These are phyloP conservation scores for Malaclemys terrapin DNA, from an alignment of 2,113 vertebrate species.

Conservation along the genomic window DNA sequence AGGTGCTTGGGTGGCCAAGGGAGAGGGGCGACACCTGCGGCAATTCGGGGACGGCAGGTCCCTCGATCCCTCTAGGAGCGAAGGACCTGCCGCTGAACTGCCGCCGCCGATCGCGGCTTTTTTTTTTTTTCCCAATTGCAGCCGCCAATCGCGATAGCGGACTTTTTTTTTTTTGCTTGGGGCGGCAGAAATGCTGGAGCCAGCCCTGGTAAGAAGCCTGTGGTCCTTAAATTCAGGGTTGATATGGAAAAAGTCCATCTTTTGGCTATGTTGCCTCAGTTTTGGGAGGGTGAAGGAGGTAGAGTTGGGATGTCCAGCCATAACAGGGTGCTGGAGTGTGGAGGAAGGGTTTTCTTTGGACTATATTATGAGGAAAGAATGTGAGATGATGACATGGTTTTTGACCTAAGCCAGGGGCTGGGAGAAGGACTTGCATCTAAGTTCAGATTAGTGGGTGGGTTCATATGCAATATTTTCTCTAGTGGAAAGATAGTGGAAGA, in stretches of 20 bases:
- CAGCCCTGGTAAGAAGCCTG: not conserved
- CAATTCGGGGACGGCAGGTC: no score
- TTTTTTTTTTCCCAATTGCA: no score
- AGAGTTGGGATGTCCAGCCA: not conserved
- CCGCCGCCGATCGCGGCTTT: no score
- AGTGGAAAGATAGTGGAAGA: not conserved
- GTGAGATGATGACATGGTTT: not conserved
- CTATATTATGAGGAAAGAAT: not conserved
- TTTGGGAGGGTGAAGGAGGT: not conserved
- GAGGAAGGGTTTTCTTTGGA: not conserved
- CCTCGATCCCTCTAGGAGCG: no score
- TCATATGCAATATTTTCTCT: not conserved
- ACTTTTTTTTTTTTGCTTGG: no score
- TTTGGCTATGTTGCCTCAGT: not conserved
- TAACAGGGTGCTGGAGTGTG: no score
- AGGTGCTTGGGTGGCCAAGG: no score
- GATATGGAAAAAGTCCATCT: not conserved
- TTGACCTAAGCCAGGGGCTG: not conserved
- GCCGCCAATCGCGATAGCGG: no score
- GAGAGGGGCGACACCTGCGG: no score
- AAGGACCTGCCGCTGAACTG: no score
- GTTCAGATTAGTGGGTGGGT: not conserved
- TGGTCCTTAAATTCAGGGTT: not conserved
- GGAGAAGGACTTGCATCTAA: not conserved
- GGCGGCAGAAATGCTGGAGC: no score